Evolutionary conservation across 1,140 invertebrate species (phyloP).

Genomic region (Eriocheir sinensis): DNA sequence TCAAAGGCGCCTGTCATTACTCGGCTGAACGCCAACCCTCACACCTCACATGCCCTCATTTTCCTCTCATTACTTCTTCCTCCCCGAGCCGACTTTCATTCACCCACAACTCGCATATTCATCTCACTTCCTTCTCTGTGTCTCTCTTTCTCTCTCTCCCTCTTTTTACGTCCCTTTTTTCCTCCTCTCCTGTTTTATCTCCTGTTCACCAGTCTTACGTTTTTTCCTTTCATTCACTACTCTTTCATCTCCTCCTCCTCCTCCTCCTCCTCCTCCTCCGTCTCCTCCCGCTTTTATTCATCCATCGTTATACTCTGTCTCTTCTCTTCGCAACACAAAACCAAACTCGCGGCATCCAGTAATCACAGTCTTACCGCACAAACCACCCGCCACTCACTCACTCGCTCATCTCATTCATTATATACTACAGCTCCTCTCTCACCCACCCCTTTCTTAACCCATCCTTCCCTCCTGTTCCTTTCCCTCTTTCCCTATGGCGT

Average conservation of each 20-base stretch:
- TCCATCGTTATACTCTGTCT: background rate
- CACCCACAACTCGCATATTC: background rate
- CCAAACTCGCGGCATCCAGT: background rate
- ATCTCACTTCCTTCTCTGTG: background rate
- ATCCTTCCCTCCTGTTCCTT: background rate
- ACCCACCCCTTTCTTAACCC: background rate
- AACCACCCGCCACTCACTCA: constrained; percentile 26
- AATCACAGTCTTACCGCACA: background rate
- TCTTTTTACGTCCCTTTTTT: background rate
- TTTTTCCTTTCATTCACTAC: background rate
- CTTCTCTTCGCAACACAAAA: background rate
- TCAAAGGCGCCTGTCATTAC: constrained; percentile 58
- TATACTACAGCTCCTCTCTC: constrained; percentile 9
- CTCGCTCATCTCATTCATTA: constrained; percentile 11
- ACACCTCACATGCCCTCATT: constrained; percentile 48
- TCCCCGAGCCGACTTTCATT: background rate
- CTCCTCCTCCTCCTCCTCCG: background rate
- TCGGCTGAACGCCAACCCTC: constrained; percentile 46
- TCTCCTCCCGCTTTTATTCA: background rate
- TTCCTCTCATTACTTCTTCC: constrained; percentile 21
- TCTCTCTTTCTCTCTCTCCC: background rate
- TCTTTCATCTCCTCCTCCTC: background rate
- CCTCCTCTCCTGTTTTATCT: background rate
- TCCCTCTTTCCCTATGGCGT: no score
- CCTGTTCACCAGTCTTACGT: background rate